Conservation (phyloP, 2,797 vertebrate species). For the Acanthis flammea region DNA sequence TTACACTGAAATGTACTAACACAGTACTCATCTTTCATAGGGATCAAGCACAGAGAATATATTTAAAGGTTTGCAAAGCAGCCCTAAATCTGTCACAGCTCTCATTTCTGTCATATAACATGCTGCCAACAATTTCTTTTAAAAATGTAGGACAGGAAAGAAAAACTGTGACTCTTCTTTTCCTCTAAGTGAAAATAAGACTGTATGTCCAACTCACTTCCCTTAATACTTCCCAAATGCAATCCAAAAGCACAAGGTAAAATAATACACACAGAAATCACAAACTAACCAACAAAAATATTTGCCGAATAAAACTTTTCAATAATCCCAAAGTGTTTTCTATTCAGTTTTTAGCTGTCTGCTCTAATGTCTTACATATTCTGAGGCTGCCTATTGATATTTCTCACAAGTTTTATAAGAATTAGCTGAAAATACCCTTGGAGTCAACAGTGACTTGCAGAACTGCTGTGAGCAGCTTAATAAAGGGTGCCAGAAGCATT, state of each 20-base stretch:
- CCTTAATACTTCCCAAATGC: neutral
- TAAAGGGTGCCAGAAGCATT: neutral
- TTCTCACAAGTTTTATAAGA: neutral
- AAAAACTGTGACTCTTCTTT: neutral
- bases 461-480: neutral
- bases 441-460: neutral
- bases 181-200: neutral
- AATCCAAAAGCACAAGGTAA: neutral
- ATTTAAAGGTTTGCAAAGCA: neutral
- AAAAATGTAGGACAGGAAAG: neutral
- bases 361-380: neutral
- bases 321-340: neutral
- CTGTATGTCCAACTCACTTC: neutral
- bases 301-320: neutral
- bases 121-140: neutral
- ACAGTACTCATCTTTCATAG: neutral
- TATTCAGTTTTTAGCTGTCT: neutral
- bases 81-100: neutral
- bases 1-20: neutral
- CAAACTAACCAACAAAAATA: neutral
- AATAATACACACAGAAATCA: neutral
- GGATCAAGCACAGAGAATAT: neutral
- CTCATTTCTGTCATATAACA: neutral
- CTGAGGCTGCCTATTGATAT: neutral
- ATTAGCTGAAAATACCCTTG: neutral